phyloP scores from a whole-genome alignment of 2,797 vertebrate genomes.

The Anguilla obscura region DNA sequence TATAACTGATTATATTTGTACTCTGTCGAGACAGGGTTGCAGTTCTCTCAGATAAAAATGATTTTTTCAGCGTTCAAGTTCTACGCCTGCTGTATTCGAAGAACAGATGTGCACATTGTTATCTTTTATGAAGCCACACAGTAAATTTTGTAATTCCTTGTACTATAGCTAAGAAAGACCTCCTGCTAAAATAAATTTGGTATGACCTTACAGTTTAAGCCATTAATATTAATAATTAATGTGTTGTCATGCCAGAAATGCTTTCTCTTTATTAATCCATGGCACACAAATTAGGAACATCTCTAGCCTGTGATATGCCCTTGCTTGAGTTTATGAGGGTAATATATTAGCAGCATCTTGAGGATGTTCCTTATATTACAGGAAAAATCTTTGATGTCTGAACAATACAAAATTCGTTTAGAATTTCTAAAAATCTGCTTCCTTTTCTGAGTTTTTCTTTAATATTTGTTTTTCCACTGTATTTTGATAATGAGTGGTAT shows the following conservation, averaged over 20 bases:
- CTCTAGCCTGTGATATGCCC: neutral
- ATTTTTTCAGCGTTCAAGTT: neutral
- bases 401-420: neutral
- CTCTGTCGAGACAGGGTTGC: neutral
- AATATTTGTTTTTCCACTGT: too few relatives aligned
- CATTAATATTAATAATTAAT: conserved; percentile 7
- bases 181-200: neutral
- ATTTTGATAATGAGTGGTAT: neutral
- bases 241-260: neutral
- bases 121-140: neutral
- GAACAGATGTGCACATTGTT: neutral
- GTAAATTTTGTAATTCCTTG: neutral
- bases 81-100: neutral
- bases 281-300: neutral
- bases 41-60: neutral
- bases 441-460: neutral
- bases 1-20: neutral
- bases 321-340: neutral
- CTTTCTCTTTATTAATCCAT: neutral
- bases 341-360: neutral
- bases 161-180: neutral
- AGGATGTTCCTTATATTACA: neutral
- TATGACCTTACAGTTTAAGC: neutral
- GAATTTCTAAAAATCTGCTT: neutral
- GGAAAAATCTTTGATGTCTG: neutral